Base-by-base conservation (phyloP, 2,888 invertebrate genomes). In the Volucella inanis region DNA sequence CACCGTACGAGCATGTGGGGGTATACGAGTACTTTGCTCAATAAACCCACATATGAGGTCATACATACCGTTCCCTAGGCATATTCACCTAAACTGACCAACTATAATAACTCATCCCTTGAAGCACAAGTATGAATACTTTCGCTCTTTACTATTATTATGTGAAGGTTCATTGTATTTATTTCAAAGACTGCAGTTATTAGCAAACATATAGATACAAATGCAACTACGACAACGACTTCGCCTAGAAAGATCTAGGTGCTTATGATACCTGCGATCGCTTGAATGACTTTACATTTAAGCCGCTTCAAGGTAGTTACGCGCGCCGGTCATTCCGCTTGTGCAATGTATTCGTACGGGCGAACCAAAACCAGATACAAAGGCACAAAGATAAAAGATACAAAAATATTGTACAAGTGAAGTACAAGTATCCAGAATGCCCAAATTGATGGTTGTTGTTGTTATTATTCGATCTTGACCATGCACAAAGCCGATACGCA, bases 31-130 rank as follows among this genome's bases (percentile, higher is more conserved):
- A 15, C 38, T 72, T 55, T 55, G 31, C 72, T 55, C 78, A 74
- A 64, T 14, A 68, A 68, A 67, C 64, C 67, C 45, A 72, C 49
- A 57, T 83, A 64, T 83, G 72, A 83, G 68, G 77, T 82, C 77
- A 82, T 82, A 55, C 22, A 62, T 15, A 31, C 18, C 59, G 14
- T 39, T 8, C 6, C 41, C 39, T 9, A 39, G 45, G 14, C 8
- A 31, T 49, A 15, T 8, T 18, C 39, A 39, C n/a, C 39, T 45
- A 47, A n/a, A 9, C 15, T 54, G 8, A 41, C 39, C 43, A n/a
- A 9, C 47, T 8, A n/a, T n/a, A n/a, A n/a, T n/a, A 59, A 11
- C 8, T 43, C 11, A 67, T 6, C 14, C 10, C 10, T 14, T 39
- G 14, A 49, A 43, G 59, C 65, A 31, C 31, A 31, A 6, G 31